These are phyloP conservation scores for Corythornis leucogaster DNA, from an alignment of 2,797 vertebrate species.

Conservation along the genomic window DNA sequence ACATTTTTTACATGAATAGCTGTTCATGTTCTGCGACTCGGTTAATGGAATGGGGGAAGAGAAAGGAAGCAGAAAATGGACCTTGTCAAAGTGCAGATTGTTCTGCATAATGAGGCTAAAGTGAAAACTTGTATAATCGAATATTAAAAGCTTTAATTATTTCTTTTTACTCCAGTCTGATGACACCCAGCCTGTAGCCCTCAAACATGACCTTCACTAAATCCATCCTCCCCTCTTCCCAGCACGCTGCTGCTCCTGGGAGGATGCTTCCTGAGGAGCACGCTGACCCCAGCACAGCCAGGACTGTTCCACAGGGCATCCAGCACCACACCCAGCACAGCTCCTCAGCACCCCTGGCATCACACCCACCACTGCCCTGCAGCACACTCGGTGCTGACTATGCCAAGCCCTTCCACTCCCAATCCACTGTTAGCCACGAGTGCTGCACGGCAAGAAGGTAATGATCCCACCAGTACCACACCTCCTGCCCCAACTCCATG, in stretches of 20 bases:
- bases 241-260: accelerated
- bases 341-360: no score
- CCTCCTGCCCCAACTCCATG: background rate
- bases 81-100: background rate
- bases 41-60: background rate
- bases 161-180: background rate
- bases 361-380: background rate
- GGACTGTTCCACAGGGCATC: no score
- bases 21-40: background rate
- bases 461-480: background rate
- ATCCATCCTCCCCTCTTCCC: background rate
- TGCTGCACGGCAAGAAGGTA: background rate
- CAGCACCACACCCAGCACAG: no score
- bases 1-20: background rate
- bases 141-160: constrained; percentile 39
- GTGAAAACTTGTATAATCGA: background rate
- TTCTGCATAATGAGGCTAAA: background rate
- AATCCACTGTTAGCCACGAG: accelerated
- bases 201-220: background rate
- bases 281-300: background rate
- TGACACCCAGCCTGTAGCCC: background rate
- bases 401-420: background rate
- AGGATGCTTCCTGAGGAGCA: accelerated
- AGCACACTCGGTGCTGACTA: background rate
- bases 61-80: background rate